These are phyloP conservation scores for Drosophila eohydei DNA, from an alignment of 2,888 invertebrate species.

Conservation along the genomic window DNA sequence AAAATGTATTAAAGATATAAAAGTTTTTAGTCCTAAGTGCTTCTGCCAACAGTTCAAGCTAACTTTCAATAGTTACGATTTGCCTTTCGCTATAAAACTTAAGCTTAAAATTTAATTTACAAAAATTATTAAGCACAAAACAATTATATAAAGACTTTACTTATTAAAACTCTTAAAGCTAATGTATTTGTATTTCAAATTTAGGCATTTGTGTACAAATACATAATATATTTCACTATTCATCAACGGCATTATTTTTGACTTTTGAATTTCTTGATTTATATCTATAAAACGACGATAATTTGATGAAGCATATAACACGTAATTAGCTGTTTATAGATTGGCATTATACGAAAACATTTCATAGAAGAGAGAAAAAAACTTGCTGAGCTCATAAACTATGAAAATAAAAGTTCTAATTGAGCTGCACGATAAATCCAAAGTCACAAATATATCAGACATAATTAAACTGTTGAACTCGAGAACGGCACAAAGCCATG, in stretches of 20 bases:
- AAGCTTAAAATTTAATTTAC: no score
- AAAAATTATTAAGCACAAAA: no score
- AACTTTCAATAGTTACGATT: no score
- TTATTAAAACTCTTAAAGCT: no score
- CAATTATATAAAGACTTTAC: no score
- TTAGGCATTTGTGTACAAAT: background rate
- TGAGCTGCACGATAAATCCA: constrained; percentile 44
- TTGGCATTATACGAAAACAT: constrained; percentile 5
- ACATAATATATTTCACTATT: background rate
- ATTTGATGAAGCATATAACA: constrained; percentile 2
- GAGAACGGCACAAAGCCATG: constrained; percentile 16
- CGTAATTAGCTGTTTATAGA: constrained; percentile 14
- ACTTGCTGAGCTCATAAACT: constrained; percentile 5
- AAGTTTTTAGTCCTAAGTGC: no score
- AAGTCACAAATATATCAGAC: constrained; percentile 47
- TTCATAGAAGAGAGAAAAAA: background rate
- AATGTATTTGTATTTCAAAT: no score
- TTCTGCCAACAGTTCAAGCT: no score
- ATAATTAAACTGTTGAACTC: constrained; percentile 70
- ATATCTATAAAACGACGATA: background rate
- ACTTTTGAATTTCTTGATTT: background rate
- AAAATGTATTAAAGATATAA: no score
- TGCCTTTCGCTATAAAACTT: no score
- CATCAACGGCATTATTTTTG: background rate
- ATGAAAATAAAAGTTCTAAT: constrained; percentile 39